phyloP scores from a whole-genome alignment of 2,113 vertebrate species.

The Strigops habroptila region DNA sequence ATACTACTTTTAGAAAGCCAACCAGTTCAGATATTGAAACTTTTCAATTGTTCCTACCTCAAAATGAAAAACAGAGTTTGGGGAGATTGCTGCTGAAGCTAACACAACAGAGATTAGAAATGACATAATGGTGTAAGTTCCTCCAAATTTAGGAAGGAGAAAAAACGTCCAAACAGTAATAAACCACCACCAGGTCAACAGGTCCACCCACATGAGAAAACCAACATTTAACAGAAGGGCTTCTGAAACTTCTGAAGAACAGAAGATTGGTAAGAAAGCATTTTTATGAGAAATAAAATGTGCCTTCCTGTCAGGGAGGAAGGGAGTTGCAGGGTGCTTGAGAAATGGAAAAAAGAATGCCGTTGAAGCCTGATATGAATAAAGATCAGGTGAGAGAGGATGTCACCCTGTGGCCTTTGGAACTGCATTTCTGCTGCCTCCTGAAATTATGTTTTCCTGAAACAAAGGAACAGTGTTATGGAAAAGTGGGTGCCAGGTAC shows the following conservation, averaged over 20 bases:
- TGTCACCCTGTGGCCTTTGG: conserved; percentile 77
- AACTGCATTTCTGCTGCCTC: conserved; percentile 75
- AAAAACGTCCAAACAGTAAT: conserved; percentile 63
- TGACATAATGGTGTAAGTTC: conserved; percentile 51
- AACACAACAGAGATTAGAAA: conserved; percentile 59
- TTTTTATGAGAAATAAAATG: conserved; percentile 78
- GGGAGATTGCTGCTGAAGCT: conserved; percentile 59
- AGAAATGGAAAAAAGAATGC: conserved; percentile 72
- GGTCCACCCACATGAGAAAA: conserved; percentile 58
- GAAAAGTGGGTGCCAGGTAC: conserved; percentile 78
- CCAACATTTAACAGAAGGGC: conserved; percentile 63
- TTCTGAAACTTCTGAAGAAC: conserved; percentile 73
- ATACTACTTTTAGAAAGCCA: conserved; percentile 59
- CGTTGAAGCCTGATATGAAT: conserved; percentile 77
- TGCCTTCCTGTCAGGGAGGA: conserved; percentile 80
- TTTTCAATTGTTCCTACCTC: conserved; percentile 40
- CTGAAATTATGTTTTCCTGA: conserved; percentile 74
- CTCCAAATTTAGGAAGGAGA: conserved; percentile 63
- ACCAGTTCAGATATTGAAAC: conserved; percentile 15
- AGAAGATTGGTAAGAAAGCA: conserved; percentile 66
- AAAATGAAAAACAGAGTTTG: conserved; percentile 48
- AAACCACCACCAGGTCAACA: conserved; percentile 65
- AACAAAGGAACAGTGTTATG: conserved; percentile 78
- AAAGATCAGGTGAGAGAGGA: conserved; percentile 81
- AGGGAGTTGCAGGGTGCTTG: conserved; percentile 77